Base-by-base conservation (phyloP, 2,888 invertebrate species). In the Andrena bucephala region DNA sequence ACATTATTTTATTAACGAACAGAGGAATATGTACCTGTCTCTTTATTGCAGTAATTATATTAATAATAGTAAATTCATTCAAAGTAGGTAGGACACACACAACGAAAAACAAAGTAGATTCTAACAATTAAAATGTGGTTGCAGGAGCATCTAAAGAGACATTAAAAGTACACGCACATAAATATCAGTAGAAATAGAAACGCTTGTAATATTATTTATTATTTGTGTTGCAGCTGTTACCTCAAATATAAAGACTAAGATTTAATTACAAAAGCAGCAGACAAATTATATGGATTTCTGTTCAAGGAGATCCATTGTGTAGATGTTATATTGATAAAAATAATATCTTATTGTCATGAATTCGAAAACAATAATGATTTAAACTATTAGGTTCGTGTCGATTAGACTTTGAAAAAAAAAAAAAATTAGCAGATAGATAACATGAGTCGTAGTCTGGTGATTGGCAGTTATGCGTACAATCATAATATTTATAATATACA, bases 311-410 rank as follows among this genome's bases (percentile, higher is more conserved):
- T 68, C n/a, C 27, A 54, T 70, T 8, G 48, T 48, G 13, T 54
- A 67, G 24, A 77, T 33, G 7, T 48, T 79, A 70, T 24, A 54
- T 13, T 31, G 54, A 16, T 59, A 70, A 76, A 24, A 36, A 42
- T 74, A 63, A 48, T 78, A 66, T 66, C 50, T 83, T 84, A 84
- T 84, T 83, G 84, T 84, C 84, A 75, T 84, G 67, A 75, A 72
- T 75, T 68, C 42, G 50, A 63, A 68, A 57, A 66, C 27, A 57
- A 13, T 10, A 84, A 68, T 42, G 52, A 69, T 77, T 77, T 24
- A 75, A 72, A 72, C 20, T 52, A 24, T 67, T 78, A 27, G 27
- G 3, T 83, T 71, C 20, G 7, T 57, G 20, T 31, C 13, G 62
- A 69, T 68, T 31, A 68, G 31, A 83, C 10, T 76, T 27, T 57